Evolutionary conservation across 2,113 vertebrate genomes (phyloP).

Genomic region (Sphyrna mokarran): DNA sequence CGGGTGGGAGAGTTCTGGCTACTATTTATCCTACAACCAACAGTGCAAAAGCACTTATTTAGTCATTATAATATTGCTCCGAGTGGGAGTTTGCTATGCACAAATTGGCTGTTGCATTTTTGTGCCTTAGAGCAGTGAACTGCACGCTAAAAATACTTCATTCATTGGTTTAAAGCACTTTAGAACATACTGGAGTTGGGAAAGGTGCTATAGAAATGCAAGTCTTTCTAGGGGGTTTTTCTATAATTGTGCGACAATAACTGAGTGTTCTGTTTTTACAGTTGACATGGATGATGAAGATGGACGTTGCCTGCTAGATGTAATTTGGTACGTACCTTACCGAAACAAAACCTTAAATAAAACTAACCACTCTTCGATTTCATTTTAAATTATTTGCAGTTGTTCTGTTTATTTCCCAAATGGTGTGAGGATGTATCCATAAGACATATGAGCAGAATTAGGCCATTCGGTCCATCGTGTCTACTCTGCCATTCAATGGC

Average conservation of each 20-base stretch:
- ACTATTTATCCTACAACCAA: background rate
- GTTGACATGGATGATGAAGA: constrained; percentile 99
- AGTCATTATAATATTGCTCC: background rate
- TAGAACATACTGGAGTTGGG: background rate
- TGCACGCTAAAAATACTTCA: background rate
- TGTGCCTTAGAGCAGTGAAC: background rate
- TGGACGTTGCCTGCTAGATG: constrained; percentile 96
- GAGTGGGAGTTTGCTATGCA: background rate
- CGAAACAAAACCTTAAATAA: background rate
- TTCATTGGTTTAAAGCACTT: background rate
- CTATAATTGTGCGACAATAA: background rate
- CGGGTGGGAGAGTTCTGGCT: background rate
- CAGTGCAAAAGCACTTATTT: background rate
- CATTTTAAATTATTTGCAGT: background rate
- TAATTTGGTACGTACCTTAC: constrained; percentile 83
- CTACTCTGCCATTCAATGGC: too few species aligned
- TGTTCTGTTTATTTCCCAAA: background rate
- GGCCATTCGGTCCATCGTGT: too few species aligned
- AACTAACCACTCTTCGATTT: background rate
- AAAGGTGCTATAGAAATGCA: background rate
- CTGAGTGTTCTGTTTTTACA: constrained; percentile 48
- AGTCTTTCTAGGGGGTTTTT: background rate
- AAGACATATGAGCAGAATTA: too few species aligned
- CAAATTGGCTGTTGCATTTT: background rate
- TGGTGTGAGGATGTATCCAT: background rate